Conservation (phyloP, 1,140 invertebrate species). For the Megathymus violae region DNA sequence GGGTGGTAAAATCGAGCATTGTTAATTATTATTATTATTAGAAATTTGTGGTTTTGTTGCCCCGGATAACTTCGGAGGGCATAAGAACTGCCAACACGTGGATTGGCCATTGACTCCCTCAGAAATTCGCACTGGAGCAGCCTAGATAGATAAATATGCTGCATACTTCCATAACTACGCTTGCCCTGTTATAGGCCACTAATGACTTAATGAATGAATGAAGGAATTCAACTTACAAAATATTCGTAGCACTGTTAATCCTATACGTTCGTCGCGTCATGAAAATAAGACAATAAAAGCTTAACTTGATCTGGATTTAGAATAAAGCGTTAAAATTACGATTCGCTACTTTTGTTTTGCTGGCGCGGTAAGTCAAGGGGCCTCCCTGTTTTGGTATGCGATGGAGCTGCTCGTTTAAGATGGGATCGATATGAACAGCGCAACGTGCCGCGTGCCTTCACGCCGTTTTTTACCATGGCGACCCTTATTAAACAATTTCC, state of each 20-base stretch:
- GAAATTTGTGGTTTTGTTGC: too few species aligned
- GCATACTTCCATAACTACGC: too few species aligned
- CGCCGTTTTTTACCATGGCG: conserved; percentile 54
- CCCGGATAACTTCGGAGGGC: too few species aligned
- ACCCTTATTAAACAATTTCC: conserved; percentile 50
- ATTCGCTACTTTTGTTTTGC: conserved; percentile 48
- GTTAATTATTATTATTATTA: too few species aligned
- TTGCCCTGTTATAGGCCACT: too few species aligned
- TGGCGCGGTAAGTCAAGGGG: conserved; percentile 44
- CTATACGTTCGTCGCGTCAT: conserved; percentile 20
- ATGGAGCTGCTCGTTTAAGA: conserved; percentile 60
- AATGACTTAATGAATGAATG: too few species aligned
- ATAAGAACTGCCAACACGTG: too few species aligned
- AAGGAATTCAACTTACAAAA: too few species aligned
- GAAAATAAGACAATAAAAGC: conserved; percentile 17
- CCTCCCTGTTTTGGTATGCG: conserved; percentile 62
- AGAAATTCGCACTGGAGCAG: too few species aligned
- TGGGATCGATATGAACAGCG: conserved; percentile 56
- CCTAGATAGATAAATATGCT: too few species aligned
- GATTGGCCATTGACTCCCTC: too few species aligned
- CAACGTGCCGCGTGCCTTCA: conserved; percentile 61
- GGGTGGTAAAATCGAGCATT: too few species aligned
- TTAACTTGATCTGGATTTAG: conserved; percentile 29
- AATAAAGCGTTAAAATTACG: conserved; percentile 40
- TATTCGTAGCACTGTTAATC: not conserved